Evolutionary conservation across 2,888 invertebrate genomes (phyloP).

Genomic region (Ligdia adustata): DNA sequence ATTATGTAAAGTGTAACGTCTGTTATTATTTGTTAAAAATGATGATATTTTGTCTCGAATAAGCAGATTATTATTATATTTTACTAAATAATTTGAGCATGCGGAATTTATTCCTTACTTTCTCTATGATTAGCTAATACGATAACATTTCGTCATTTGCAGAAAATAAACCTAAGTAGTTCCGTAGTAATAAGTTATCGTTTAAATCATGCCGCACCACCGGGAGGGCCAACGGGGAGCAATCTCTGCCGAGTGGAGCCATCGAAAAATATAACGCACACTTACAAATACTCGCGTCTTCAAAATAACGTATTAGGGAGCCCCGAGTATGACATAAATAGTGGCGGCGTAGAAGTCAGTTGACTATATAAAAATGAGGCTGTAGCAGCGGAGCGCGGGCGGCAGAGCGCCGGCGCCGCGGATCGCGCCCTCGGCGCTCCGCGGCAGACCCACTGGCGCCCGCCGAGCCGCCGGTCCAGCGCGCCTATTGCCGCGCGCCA

Average conservation of each 20-base stretch:
- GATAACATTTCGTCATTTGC: too few species aligned
- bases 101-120: too few species aligned
- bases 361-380: slow-evolving; percentile 82
- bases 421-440: slow-evolving; percentile 62
- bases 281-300: slow-evolving; percentile 73
- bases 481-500: slow-evolving; percentile 30
- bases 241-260: slow-evolving; percentile 54
- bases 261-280: slow-evolving; percentile 65
- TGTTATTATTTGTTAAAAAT: too few species aligned
- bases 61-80: too few species aligned
- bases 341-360: slow-evolving; percentile 81
- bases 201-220: slow-evolving; percentile 57
- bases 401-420: slow-evolving; percentile 78
- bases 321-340: slow-evolving; percentile 80
- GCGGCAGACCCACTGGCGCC: slow-evolving; percentile 75
- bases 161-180: slow-evolving; percentile 23
- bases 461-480: slow-evolving; percentile 57
- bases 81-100: too few species aligned
- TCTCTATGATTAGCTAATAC: too few species aligned
- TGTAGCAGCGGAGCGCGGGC: slow-evolving; percentile 68
- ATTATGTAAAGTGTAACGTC: too few species aligned
- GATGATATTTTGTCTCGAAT: too few species aligned
- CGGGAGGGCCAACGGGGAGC: slow-evolving; percentile 55
- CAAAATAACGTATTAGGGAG: slow-evolving; percentile 79
- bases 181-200: slow-evolving; percentile 45